Percentiles rank a stretch among this genome's conserved stretches.
Conservation (phyloP, 2,888 invertebrate species). For the Drosophila mulleri region DNA sequence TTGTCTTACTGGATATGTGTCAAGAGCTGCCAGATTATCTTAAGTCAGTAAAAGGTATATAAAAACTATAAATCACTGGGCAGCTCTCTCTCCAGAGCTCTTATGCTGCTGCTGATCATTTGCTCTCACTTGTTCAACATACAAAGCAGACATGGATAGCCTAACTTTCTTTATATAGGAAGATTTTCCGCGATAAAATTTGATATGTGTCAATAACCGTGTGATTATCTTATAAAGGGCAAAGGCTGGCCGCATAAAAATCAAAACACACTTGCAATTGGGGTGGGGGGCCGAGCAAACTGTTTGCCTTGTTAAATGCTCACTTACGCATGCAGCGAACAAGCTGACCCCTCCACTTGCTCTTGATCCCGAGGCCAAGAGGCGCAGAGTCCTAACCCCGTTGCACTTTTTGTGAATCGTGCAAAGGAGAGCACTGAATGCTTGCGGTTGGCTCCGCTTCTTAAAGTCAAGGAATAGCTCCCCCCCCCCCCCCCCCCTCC, state of each 20-base stretch:
- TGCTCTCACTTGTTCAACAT: no score
- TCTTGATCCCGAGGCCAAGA: background rate
- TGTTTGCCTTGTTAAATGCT: slow-evolving; percentile 60
- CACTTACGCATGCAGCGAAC: slow-evolving; percentile 52
- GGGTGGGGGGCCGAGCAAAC: slow-evolving; percentile 5
- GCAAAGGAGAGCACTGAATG: slow-evolving; percentile 33
- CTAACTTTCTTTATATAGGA: background rate
- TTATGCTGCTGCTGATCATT: no score
- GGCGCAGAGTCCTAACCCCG: background rate
- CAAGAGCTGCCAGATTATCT: no score
- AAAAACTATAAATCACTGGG: no score
- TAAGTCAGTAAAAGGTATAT: no score
- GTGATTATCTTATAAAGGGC: background rate
- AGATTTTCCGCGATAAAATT: background rate
- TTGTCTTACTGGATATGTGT: no score
- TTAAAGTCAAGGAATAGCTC: slow-evolving; percentile 35
- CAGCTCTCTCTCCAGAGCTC: no score
- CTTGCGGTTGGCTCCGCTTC: slow-evolving; percentile 46
- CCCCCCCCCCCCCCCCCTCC: background rate
- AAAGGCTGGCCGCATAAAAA: slow-evolving; percentile 25
- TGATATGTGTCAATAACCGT: background rate
- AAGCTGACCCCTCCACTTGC: background rate
- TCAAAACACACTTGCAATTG: slow-evolving; percentile 12
- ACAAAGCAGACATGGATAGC: background rate
- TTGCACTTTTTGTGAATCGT: slow-evolving; percentile 1